These are phyloP conservation scores for Diplodus sargus DNA, from an alignment of 2,797 vertebrate genomes.

Conservation along the genomic window DNA sequence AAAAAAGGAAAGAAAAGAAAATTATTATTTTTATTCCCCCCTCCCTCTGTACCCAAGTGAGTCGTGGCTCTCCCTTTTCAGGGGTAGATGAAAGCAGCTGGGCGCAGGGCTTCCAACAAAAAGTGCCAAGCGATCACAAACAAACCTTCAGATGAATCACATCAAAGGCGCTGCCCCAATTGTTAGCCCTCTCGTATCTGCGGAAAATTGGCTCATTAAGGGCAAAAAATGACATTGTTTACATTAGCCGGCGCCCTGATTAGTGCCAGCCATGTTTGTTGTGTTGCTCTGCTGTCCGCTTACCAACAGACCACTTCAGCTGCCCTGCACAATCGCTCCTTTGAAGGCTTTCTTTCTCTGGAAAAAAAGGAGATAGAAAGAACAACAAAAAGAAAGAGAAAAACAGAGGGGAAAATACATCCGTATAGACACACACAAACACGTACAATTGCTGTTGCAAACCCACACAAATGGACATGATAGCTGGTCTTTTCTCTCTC, in stretches of 20 bases:
- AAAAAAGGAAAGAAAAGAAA: constrained; percentile 74
- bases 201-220: constrained; percentile 92
- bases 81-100: constrained; percentile 88
- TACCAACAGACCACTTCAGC: constrained; percentile 85
- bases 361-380: constrained; percentile 70
- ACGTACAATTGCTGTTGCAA: constrained; percentile 65
- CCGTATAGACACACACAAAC: constrained; percentile 41
- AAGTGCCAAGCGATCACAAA: constrained; percentile 87
- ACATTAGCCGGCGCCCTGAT: constrained; percentile 87
- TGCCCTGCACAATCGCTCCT: constrained; percentile 81
- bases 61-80: constrained; percentile 83
- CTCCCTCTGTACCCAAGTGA: constrained; percentile 78
- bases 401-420: constrained; percentile 55
- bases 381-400: constrained; percentile 70
- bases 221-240: constrained; percentile 90
- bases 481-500: constrained; percentile 73
- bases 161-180: constrained; percentile 90
- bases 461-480: constrained; percentile 77
- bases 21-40: constrained; percentile 78
- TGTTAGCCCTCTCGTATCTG: constrained; percentile 88
- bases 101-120: constrained; percentile 84
- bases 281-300: constrained; percentile 82
- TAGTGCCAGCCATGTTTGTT: constrained; percentile 88
- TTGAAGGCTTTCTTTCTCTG: constrained; percentile 88
- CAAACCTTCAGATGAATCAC: constrained; percentile 89